Conservation (phyloP, 1,140 invertebrate genomes). For the Diprion similis region DNA sequence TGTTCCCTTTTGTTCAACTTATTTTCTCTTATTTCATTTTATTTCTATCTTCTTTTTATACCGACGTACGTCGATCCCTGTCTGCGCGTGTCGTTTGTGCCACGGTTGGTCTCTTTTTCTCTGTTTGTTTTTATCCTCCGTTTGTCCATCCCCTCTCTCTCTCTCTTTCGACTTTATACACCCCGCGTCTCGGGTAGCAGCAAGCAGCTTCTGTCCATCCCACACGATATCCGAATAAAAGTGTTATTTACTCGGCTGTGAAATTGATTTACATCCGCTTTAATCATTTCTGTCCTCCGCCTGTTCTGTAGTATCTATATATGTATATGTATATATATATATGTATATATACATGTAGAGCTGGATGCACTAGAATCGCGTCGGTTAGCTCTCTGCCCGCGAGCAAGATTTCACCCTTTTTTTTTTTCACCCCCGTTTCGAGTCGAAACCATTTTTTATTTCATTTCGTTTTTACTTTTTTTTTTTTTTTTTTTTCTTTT, state of each 20-base stretch:
- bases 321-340: no score
- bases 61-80: no score
- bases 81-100: no score
- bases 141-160: no score
- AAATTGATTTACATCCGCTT: constrained; percentile 8
- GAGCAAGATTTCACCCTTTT: background rate
- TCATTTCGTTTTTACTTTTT: no score
- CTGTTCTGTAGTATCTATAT: background rate
- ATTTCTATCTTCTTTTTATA: no score
- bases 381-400: background rate
- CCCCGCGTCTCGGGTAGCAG: no score
- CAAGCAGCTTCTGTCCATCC: background rate
- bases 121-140: background rate
- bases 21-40: no score
- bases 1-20: no score
- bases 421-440: background rate
- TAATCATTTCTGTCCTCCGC: background rate
- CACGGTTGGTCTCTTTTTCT: background rate
- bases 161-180: background rate
- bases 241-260: background rate
- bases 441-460: background rate
- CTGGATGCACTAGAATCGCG: background rate
- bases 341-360: no score
- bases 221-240: background rate
- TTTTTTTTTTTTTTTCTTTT: background rate